phyloP scores from a whole-genome alignment of 2,888 invertebrate genomes.

The Drosophila lacicola region DNA sequence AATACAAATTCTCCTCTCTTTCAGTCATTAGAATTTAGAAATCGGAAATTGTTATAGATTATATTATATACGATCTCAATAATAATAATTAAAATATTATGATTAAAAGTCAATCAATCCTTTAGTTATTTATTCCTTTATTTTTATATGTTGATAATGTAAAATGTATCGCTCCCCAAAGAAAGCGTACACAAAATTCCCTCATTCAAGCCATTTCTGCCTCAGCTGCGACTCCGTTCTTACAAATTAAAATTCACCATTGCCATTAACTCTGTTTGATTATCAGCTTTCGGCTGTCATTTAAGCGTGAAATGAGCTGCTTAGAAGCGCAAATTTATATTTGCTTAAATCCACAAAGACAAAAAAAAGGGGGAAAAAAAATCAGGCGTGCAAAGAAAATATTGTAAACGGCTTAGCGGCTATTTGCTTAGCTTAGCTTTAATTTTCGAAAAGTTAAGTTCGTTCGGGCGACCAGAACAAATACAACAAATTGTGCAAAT shows the following conservation, averaged over 20 bases:
- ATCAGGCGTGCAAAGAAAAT: slow-evolving; percentile 17
- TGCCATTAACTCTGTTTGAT: slow-evolving; percentile 42
- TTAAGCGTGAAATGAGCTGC: slow-evolving; percentile 77
- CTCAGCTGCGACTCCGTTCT: background rate
- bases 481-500: slow-evolving; percentile 1
- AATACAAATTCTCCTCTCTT: too few species aligned
- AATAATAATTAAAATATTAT: too few species aligned
- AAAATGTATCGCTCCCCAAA: background rate
- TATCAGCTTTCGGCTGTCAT: slow-evolving; percentile 43
- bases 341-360: slow-evolving; percentile 34
- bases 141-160: too few species aligned
- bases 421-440: slow-evolving; percentile 42
- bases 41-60: too few species aligned
- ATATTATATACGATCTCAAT: too few species aligned
- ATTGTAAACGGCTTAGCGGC: slow-evolving; percentile 33
- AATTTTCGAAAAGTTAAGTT: slow-evolving; percentile 15
- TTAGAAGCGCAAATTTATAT: slow-evolving; percentile 65
- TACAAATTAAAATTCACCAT: slow-evolving; percentile 11
- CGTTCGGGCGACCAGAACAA: slow-evolving; percentile 7
- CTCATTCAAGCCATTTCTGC: background rate
- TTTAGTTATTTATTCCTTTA: too few species aligned
- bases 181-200: slow-evolving; percentile 20
- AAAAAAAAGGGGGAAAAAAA: background rate
- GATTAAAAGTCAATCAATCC: too few species aligned
- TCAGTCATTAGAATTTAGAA: too few species aligned